Percentiles rank a stretch among this genome's conserved stretches.
phyloP scores from a whole-genome alignment of 2,113 vertebrate genomes.

The Trachemys scripta region DNA sequence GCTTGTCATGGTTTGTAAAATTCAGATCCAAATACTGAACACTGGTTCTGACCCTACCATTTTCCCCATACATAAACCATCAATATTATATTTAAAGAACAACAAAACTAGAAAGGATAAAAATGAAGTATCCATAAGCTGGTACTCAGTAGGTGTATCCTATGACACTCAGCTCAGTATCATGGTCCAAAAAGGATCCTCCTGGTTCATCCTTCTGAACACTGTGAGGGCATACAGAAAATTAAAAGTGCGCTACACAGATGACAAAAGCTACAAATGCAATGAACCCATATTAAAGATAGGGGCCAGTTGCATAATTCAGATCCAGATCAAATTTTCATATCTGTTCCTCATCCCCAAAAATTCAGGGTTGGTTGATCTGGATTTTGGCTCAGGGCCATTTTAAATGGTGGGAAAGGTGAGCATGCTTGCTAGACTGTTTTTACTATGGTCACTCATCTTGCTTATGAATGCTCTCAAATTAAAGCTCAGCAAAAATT shows the following conservation, averaged over 20 bases:
- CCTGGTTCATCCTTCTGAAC: background rate
- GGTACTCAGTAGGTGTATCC: background rate
- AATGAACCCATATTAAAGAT: background rate
- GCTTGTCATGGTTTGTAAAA: background rate
- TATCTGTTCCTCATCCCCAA: background rate
- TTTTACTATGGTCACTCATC: constrained; percentile 31
- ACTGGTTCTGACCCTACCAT: background rate
- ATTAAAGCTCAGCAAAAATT: background rate
- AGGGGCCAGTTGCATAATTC: background rate
- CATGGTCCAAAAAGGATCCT: background rate
- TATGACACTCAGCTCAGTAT: background rate
- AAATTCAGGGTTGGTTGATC: background rate
- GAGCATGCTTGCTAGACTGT: background rate
- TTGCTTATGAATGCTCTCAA: constrained; percentile 28
- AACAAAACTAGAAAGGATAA: background rate
- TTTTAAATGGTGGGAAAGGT: background rate
- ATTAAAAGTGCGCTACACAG: background rate
- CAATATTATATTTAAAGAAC: background rate
- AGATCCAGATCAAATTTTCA: background rate
- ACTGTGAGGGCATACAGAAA: background rate
- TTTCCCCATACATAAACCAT: background rate
- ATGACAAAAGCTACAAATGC: background rate
- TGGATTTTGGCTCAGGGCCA: background rate
- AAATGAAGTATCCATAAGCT: background rate
- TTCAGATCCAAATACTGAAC: background rate